Conservation (phyloP, 2,113 vertebrate species). For the Paramormyrops kingsleyae region DNA sequence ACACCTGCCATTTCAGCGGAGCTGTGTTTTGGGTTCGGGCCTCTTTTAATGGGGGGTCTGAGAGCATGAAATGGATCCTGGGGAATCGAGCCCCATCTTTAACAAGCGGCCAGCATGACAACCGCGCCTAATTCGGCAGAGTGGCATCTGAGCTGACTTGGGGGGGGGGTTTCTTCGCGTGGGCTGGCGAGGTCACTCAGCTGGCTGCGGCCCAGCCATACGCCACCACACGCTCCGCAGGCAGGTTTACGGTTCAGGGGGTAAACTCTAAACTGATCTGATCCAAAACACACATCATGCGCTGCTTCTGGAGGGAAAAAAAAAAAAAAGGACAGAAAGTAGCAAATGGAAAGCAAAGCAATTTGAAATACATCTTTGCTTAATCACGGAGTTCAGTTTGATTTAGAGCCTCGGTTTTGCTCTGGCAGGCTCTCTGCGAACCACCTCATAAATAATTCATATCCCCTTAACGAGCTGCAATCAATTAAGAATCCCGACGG, state of each 20-base stretch:
- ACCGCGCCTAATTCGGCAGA: neutral
- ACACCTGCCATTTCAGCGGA: slow-evolving; percentile 31
- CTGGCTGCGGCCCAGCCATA: neutral
- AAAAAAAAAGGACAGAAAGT: neutral
- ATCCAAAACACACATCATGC: neutral
- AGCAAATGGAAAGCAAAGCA: slow-evolving; percentile 43
- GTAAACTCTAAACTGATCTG: neutral
- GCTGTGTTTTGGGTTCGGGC: slow-evolving; percentile 14
- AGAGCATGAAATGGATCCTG: slow-evolving; percentile 10
- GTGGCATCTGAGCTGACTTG: neutral
- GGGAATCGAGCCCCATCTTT: neutral
- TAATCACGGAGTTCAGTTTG: slow-evolving; percentile 45
- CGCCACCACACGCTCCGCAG: neutral
- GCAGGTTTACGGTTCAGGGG: neutral
- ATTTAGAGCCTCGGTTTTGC: slow-evolving; percentile 57
- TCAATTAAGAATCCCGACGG: slow-evolving; percentile 46
- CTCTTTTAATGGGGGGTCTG: neutral
- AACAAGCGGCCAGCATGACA: neutral
- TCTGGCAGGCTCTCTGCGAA: slow-evolving; percentile 55
- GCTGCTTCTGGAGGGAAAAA: neutral
- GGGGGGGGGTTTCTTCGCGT: neutral
- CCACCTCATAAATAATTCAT: slow-evolving; percentile 46
- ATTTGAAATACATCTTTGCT: slow-evolving; percentile 53
- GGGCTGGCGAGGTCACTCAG: neutral
- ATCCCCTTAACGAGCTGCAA: slow-evolving; percentile 42